A percentile compares a stretch with the other conserved stretches of the same genome.
Evolutionary conservation across 2,888 invertebrate genomes (phyloP).

Genomic region (Patella ulyssiponensis): DNA sequence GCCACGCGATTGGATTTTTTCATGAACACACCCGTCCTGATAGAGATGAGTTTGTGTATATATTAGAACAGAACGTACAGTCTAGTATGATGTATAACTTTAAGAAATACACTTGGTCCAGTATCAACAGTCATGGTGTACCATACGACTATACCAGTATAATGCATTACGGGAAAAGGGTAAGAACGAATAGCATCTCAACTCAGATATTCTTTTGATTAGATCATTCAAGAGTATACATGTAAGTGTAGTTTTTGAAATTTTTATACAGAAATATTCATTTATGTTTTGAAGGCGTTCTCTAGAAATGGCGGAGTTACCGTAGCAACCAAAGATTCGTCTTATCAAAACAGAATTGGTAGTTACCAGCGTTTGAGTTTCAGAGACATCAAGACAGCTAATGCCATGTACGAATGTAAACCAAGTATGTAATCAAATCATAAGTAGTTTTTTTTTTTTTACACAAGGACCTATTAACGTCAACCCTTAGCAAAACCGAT

Average conservation of each 20-base stretch:
- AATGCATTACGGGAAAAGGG: constrained; percentile 57
- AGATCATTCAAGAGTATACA: too few relatives aligned
- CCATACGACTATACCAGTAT: constrained; percentile 60
- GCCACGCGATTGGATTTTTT: constrained; percentile 58
- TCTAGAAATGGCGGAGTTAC: constrained; percentile 54
- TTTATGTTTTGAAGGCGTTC: constrained; percentile 45
- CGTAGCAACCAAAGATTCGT: constrained; percentile 54
- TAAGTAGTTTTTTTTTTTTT: too few relatives aligned
- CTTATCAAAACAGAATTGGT: constrained; percentile 60
- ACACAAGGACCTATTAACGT: too few relatives aligned
- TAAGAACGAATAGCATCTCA: constrained; percentile 23
- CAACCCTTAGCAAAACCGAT: too few relatives aligned
- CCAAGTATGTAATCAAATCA: constrained; percentile 14
- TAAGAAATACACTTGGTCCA: constrained; percentile 36
- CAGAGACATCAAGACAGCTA: constrained; percentile 54
- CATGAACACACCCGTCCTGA: constrained; percentile 61
- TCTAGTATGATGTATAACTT: constrained; percentile 50
- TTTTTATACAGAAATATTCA: background rate
- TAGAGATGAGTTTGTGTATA: constrained; percentile 46
- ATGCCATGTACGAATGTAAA: constrained; percentile 57
- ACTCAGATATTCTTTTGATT: too few relatives aligned
- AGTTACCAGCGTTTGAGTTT: constrained; percentile 52
- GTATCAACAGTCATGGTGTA: constrained; percentile 44
- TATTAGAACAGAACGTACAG: constrained; percentile 41
- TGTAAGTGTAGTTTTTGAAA: background rate